These are phyloP conservation scores for Pleuronectes platessa DNA, from an alignment of 2,113 vertebrate species.

Conservation along the genomic window DNA sequence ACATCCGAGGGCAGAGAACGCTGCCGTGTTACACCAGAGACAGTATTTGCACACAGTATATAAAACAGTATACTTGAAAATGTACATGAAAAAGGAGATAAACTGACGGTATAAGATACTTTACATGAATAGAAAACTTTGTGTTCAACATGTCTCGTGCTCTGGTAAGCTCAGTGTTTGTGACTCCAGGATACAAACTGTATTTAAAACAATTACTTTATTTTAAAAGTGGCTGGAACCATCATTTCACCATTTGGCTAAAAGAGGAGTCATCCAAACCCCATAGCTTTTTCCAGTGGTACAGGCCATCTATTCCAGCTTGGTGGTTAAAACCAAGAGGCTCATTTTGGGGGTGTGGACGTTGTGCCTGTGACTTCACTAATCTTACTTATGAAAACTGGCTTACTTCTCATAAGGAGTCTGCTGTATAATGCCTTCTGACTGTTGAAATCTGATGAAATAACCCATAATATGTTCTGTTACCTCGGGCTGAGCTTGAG, in stretches of 20 bases:
- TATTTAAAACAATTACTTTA: constrained; percentile 9
- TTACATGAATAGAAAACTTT: constrained; percentile 4
- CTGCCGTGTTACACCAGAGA: constrained; percentile 31
- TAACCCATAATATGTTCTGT: no score
- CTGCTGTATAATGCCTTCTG: no score
- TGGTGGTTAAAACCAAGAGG: no score
- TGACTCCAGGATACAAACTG: neutral
- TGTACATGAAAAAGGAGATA: constrained; percentile 10
- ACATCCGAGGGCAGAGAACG: constrained; percentile 12
- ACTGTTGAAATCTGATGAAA: no score
- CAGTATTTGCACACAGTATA: constrained; percentile 24
- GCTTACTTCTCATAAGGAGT: no score
- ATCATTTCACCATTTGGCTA: neutral
- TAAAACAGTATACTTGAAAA: constrained; percentile 1
- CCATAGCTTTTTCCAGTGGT: no score
- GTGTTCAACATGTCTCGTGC: constrained; percentile 1
- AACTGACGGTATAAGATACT: neutral
- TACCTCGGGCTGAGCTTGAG: no score
- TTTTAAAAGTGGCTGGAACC: constrained; percentile 9
- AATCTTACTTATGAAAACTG: no score
- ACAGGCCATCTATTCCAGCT: no score
- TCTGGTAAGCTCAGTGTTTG: neutral
- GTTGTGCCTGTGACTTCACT: no score
- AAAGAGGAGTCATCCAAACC: no score
- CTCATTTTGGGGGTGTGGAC: no score